A percentile compares a stretch with the other conserved stretches of the same genome.
Evolutionary conservation across 2,888 invertebrate genomes (phyloP).

Genomic region (Nomada flava): DNA sequence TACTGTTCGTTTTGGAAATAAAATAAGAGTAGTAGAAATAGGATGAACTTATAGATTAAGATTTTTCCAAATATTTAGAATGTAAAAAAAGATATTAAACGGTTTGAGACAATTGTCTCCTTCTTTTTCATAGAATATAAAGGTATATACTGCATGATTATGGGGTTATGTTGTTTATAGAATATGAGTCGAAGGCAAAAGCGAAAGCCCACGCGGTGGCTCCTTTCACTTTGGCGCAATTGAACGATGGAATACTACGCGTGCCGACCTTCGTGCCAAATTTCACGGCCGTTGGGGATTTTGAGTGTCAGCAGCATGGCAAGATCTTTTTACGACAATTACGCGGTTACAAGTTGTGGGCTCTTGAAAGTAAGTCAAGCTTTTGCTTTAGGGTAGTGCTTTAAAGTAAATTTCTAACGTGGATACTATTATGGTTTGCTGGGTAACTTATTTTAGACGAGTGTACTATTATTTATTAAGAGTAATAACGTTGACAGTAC

Average conservation of each 20-base stretch:
- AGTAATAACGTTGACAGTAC: no score
- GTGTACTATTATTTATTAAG: no score
- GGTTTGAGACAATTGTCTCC: no score
- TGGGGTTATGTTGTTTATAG: conserved; percentile 58
- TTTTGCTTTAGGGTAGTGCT: neutral
- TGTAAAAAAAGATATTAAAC: no score
- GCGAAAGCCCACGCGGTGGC: conserved; percentile 83
- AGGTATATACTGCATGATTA: neutral
- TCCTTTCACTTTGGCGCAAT: conserved; percentile 87
- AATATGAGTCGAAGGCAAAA: conserved; percentile 78
- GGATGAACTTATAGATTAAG: no score
- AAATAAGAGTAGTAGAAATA: no score
- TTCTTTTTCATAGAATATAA: neutral
- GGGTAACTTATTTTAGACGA: no score
- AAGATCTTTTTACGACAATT: conserved; percentile 89
- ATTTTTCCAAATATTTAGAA: no score
- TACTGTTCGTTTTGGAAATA: no score
- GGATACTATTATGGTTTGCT: no score
- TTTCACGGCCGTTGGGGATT: conserved; percentile 87
- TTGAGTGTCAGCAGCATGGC: conserved; percentile 89
- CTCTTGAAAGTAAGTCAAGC: conserved; percentile 87
- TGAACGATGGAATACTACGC: conserved; percentile 86
- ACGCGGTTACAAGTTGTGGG: conserved; percentile 89
- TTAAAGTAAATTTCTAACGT: no score
- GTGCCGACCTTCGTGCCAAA: conserved; percentile 89